Evolutionary conservation across 2,113 vertebrate species (phyloP), one percentile per base, ranked within the genome.

Genomic region (Tinamus guttatus): DNA sequence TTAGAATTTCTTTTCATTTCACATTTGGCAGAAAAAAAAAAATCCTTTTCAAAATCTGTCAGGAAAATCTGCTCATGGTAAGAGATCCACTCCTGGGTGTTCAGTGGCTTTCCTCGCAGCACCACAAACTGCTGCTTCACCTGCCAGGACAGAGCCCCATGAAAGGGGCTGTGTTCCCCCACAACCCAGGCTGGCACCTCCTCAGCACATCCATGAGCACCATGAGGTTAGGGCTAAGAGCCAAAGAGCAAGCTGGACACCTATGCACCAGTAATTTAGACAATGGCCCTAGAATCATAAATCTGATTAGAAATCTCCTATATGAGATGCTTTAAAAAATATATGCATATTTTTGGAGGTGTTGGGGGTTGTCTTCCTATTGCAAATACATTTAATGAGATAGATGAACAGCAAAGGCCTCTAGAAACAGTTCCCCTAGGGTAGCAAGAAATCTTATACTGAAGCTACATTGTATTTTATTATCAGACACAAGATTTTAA

Each of bases 381-480:
- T 88, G 32, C 7, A 64, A 14, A 13, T 81, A 88, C 34, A 38
- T 95, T 95, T 93, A 86, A 92, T 79, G 65, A 94, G 62, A 43
- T 21, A 76, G 69, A 43, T 32, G 81, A 92, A 54, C 32, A 34
- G 51, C 20, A 79, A 47, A 93, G 34, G 24, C 62, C 49, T 76
- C 30, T 24, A 90, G 65, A 62, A 86, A 65, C 18, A 84, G n/a
- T 32, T 49, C 94, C 74, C 63, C 85, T 71, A 87, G 59, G 28
- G 70, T 45, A 76, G 49, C 54, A 70, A 90, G 74, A 92, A 95
- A 84, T 18, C 43, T 90, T 92, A 62, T 58, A 58, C 30, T 65
- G 83, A 76, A 90, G 52, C 36, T 93, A 27, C 59, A 62, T 69
- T 89, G 47, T 63, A 74, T 73, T 95, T 92, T 82, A 87, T 91